These are phyloP conservation scores for Drosophila flavopinicola DNA, from an alignment of 2,888 invertebrate species.

Conservation along the genomic window DNA sequence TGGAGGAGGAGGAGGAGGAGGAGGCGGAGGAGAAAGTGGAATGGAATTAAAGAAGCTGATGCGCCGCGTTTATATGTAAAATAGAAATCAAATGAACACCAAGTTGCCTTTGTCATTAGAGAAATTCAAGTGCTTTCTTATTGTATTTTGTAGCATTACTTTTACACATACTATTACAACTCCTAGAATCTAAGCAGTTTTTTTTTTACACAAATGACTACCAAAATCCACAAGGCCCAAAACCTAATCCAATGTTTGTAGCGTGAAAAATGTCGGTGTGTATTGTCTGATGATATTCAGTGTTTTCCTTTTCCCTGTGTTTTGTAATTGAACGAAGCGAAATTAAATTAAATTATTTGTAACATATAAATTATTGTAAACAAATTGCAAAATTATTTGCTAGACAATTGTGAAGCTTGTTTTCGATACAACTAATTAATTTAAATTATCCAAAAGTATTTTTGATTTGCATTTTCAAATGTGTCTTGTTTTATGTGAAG, in stretches of 20 bases:
- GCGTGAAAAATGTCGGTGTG: slow-evolving; percentile 7
- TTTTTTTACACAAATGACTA: slow-evolving; percentile 27
- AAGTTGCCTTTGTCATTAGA: slow-evolving; percentile 77
- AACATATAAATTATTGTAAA: slow-evolving; percentile 29
- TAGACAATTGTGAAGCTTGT: slow-evolving; percentile 21
- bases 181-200: slow-evolving; percentile 27
- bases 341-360: slow-evolving; percentile 27
- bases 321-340: slow-evolving; percentile 7
- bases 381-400: slow-evolving; percentile 20
- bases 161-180: slow-evolving; percentile 32
- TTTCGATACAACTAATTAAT: slow-evolving; percentile 36
- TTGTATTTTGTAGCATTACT: slow-evolving; percentile 53
- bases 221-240: slow-evolving; percentile 5
- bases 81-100: slow-evolving; percentile 62
- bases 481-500: slow-evolving; percentile 24
- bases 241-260: slow-evolving; percentile 5
- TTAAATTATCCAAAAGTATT: slow-evolving; percentile 69
- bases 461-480: slow-evolving; percentile 33
- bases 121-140: slow-evolving; percentile 79
- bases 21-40: neutral
- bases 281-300: slow-evolving; percentile 15
- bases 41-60: neutral
- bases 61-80: slow-evolving; percentile 16
- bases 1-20: neutral
- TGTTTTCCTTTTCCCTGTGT: slow-evolving; percentile 6